Conservation (phyloP, 2,113 vertebrate species). For the Ciconia maguari region DNA sequence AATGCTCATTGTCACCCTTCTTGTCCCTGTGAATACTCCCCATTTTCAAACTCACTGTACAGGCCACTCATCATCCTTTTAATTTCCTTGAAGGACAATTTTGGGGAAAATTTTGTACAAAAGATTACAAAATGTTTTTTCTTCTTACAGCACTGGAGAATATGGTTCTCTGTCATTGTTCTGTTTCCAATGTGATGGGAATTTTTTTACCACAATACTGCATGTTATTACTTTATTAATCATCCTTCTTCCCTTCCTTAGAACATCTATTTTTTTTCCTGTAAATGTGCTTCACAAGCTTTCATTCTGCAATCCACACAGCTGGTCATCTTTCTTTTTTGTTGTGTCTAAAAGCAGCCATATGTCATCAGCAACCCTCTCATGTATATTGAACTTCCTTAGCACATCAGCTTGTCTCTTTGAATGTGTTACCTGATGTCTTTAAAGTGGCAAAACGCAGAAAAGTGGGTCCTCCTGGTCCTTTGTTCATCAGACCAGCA, state of each 20-base stretch:
- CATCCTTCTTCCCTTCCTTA: conserved; percentile 22
- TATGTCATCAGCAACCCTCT: conserved; percentile 57
- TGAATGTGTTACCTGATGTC: conserved; percentile 52
- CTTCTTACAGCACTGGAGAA: neutral
- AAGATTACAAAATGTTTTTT: neutral
- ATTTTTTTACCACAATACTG: neutral
- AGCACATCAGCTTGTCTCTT: conserved; percentile 59
- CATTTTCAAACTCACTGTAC: neutral
- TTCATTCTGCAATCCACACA: conserved; percentile 53
- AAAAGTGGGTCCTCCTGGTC: neutral
- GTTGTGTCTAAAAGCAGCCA: conserved; percentile 57
- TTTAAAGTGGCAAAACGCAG: conserved; percentile 25
- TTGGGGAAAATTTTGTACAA: neutral
- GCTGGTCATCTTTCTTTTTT: conserved; percentile 58
- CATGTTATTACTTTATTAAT: conserved; percentile 51
- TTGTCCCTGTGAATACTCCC: neutral
- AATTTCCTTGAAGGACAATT: neutral
- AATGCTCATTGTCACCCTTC: neutral
- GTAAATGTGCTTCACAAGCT: conserved; percentile 28
- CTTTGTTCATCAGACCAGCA: neutral
- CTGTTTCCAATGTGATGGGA: neutral
- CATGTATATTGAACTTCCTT: conserved; percentile 61
- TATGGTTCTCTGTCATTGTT: neutral
- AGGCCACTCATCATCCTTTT: neutral
- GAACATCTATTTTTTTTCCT: conserved; percentile 11